phyloP scores from a whole-genome alignment of 2,113 vertebrate genomes.

The Verasper variegatus region DNA sequence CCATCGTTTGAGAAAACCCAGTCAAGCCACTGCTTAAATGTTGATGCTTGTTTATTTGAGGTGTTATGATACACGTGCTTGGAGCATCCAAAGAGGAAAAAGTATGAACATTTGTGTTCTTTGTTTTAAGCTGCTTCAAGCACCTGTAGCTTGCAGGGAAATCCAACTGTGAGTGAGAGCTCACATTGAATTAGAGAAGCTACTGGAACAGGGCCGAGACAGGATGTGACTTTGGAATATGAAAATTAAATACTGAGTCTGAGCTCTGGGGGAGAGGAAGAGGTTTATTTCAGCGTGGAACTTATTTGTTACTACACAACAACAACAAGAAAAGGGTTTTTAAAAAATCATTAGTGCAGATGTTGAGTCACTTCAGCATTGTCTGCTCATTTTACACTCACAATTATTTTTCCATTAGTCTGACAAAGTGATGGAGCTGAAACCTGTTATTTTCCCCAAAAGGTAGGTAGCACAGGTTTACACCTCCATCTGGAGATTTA shows the following conservation, averaged over 20 bases:
- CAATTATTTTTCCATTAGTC: slow-evolving; percentile 11
- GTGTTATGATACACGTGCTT: no score
- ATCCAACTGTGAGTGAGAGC: not conserved
- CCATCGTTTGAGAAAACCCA: no score
- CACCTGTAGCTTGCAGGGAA: no score
- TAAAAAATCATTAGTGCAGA: not conserved
- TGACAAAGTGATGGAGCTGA: slow-evolving; percentile 6
- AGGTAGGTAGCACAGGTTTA: not conserved
- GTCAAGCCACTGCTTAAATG: no score
- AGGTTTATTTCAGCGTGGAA: not conserved
- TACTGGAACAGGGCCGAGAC: not conserved
- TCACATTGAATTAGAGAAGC: not conserved
- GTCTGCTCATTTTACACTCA: slow-evolving; percentile 2
- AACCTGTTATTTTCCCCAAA: not conserved
- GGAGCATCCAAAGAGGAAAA: no score
- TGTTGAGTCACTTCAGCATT: not conserved
- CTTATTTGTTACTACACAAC: not conserved
- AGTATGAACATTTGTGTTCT: no score
- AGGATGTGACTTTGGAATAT: no score
- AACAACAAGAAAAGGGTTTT: not conserved
- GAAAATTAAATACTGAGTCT: not conserved
- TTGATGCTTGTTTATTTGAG: no score
- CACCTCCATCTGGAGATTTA: not conserved
- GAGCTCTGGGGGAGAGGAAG: not conserved
- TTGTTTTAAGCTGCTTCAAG: no score